These are phyloP conservation scores for Ridgeia piscesae DNA, from an alignment of 1,140 invertebrate genomes.

Conservation along the genomic window DNA sequence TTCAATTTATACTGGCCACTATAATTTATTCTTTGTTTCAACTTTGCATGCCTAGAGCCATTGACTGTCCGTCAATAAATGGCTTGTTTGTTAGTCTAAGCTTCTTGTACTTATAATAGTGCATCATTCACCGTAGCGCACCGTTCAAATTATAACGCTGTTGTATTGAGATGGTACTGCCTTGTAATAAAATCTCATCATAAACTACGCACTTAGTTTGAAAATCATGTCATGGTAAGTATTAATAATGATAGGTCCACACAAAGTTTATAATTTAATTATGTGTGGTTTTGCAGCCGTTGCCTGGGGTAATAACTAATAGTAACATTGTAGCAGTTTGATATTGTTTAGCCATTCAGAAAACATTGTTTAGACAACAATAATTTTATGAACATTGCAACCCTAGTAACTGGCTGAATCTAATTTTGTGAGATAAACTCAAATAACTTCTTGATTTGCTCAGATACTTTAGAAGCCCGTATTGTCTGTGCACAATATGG, in stretches of 20 bases:
- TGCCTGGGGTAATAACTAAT: background rate
- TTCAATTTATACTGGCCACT: background rate
- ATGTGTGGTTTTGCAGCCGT: background rate
- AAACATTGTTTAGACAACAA: too few species aligned
- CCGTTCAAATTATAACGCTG: background rate
- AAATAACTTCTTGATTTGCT: too few species aligned
- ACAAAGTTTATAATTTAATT: too few species aligned
- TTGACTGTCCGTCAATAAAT: background rate
- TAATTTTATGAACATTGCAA: too few species aligned
- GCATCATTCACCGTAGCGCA: background rate
- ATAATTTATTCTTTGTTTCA: slow-evolving; percentile 2
- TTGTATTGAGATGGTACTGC: slow-evolving; percentile 3
- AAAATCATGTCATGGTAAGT: background rate
- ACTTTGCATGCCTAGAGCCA: background rate
- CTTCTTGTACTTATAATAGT: background rate
- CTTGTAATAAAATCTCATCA: slow-evolving; percentile 1
- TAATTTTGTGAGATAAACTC: too few species aligned
- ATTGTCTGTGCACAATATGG: too few species aligned
- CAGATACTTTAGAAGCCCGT: too few species aligned
- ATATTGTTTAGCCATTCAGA: too few species aligned
- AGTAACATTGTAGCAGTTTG: too few species aligned
- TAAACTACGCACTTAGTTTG: background rate
- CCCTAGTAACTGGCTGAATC: too few species aligned
- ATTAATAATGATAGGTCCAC: background rate
- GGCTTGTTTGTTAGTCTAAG: background rate